These are phyloP conservation scores for Chelidonichthys spinosus DNA, from an alignment of 2,797 vertebrate species.

Conservation along the genomic window DNA sequence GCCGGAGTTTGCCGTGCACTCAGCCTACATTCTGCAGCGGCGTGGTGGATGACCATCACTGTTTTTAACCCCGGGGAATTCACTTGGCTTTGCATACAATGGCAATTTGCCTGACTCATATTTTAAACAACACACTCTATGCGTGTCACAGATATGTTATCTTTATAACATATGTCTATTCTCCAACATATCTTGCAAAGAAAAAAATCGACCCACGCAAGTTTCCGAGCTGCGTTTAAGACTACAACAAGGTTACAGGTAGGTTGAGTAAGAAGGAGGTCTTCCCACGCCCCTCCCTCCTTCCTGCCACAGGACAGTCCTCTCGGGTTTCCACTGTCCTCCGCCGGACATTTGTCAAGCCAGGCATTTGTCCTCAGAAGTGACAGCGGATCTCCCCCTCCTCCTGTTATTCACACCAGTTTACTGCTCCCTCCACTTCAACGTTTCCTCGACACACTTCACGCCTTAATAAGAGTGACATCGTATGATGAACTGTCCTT, in stretches of 20 bases:
- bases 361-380: conserved; percentile 68
- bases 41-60: neutral
- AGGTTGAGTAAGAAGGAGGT: neutral
- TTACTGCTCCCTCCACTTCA: conserved; percentile 8
- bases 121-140: neutral
- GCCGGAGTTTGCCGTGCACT: conserved; percentile 52
- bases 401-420: conserved; percentile 37
- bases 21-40: conserved; percentile 27
- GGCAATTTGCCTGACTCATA: neutral
- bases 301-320: conserved; percentile 52
- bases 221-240: neutral
- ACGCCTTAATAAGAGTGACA: neutral
- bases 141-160: neutral
- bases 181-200: neutral
- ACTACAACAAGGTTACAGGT: conserved; percentile 6
- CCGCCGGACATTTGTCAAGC: conserved; percentile 73
- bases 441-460: conserved; percentile 8
- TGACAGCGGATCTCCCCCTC: conserved; percentile 48
- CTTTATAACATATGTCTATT: neutral
- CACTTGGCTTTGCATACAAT: neutral
- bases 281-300: conserved; percentile 41
- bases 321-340: conserved; percentile 76
- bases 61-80: conserved; percentile 2
- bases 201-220: neutral
- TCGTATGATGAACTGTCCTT: conserved; percentile 1